Conservation (phyloP, 2,797 vertebrate species). For the Falco rusticolus region DNA sequence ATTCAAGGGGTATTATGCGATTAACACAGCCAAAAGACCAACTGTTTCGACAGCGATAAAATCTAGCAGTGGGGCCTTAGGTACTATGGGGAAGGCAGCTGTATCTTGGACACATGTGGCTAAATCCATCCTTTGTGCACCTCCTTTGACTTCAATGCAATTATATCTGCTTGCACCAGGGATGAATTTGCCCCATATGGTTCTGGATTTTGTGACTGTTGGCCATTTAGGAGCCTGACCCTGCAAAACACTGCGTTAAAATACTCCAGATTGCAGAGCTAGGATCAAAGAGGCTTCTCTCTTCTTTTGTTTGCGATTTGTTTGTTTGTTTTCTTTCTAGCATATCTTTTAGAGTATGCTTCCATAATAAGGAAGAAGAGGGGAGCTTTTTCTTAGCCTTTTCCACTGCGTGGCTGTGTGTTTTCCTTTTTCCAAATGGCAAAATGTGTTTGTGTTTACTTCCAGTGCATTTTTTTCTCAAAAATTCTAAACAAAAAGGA, state of each 20-base stretch:
- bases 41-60: not conserved
- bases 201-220: conserved; percentile 15
- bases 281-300: conserved; percentile 42
- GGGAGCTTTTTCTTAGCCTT: conserved; percentile 67
- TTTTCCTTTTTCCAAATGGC: conserved; percentile 73
- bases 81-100: not conserved
- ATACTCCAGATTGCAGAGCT: conserved; percentile 8
- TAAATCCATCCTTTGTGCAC: conserved; percentile 42
- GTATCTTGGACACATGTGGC: not conserved
- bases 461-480: conserved; percentile 81
- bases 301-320: conserved; percentile 23
- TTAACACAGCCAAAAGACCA: conserved; percentile 43
- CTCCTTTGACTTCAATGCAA: not conserved
- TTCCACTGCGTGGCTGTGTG: conserved; percentile 52
- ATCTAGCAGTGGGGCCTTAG: conserved; percentile 15
- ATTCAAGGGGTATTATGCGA: not conserved
- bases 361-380: conserved; percentile 34
- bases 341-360: conserved; percentile 18
- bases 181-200: conserved; percentile 22
- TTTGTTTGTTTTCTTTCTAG: conserved; percentile 16
- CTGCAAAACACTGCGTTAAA: conserved; percentile 10
- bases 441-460: conserved; percentile 79
- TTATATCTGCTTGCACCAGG: conserved; percentile 11
- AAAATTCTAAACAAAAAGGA: conserved; percentile 76
- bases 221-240: not conserved